A percentile compares a stretch with the other conserved stretches of the same genome.
These are phyloP conservation scores for Diadegma fenestrale DNA, from an alignment of 2,888 invertebrate genomes.

Conservation along the genomic window DNA sequence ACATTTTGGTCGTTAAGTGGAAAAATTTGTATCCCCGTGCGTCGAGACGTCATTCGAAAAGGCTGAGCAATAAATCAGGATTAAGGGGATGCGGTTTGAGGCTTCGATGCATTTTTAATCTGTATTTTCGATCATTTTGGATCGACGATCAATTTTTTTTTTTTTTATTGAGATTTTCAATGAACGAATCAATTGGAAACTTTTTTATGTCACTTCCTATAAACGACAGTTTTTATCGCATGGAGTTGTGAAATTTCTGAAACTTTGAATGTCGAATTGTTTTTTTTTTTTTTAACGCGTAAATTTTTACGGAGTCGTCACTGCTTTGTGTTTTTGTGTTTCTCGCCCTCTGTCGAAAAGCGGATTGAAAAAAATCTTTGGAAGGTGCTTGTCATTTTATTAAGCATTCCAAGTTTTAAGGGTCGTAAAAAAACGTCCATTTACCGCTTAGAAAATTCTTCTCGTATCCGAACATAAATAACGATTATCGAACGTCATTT, in stretches of 20 bases:
- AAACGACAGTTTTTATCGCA: background rate
- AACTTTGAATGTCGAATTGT: background rate
- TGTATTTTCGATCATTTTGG: background rate
- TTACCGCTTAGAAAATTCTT: constrained; percentile 34
- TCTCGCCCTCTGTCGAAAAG: background rate
- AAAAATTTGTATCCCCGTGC: background rate
- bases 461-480: constrained; percentile 43
- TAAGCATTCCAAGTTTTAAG: background rate
- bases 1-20: constrained; percentile 43
- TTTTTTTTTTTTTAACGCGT: background rate
- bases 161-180: constrained; percentile 5
- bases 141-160: background rate
- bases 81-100: background rate
- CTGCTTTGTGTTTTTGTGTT: background rate
- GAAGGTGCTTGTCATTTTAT: background rate
- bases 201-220: background rate
- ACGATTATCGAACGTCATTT: constrained; percentile 25
- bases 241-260: background rate
- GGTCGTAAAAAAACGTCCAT: constrained; percentile 31
- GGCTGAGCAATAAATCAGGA: background rate
- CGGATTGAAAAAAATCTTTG: background rate
- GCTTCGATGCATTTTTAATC: background rate
- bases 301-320: background rate
- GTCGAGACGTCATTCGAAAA: background rate
- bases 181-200: background rate